Conservation (phyloP, 2,113 vertebrate species). For the Rhizomys pruinosus region DNA sequence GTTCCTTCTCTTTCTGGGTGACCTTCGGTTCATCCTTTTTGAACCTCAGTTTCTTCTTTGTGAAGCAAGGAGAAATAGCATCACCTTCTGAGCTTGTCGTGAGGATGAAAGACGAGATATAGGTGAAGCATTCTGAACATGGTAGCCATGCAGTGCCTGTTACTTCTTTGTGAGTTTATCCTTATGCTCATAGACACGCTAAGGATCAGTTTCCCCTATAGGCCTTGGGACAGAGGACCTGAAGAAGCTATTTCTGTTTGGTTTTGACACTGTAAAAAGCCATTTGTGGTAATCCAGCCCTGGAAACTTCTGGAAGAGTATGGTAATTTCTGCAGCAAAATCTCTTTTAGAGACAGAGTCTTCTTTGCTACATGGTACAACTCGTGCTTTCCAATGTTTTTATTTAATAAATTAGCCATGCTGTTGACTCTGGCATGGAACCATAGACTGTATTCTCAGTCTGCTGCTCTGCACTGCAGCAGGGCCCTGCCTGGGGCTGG, state of each 20-base stretch:
- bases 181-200: too few relatives aligned
- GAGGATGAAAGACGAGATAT: background rate
- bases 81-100: background rate
- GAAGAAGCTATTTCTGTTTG: background rate
- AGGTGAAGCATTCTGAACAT: rapidly evolving
- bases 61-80: background rate
- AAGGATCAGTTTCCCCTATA: background rate
- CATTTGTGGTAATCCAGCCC: background rate
- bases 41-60: background rate
- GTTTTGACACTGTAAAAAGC: background rate
- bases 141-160: background rate
- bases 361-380: conserved; percentile 62
- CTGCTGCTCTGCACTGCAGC: background rate
- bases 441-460: background rate
- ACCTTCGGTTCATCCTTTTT: background rate
- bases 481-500: background rate
- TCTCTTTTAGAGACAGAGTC: conserved; percentile 21
- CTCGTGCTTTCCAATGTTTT: conserved; percentile 34
- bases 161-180: background rate
- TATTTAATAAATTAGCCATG: conserved; percentile 8
- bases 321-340: conserved; percentile 82
- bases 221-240: background rate
- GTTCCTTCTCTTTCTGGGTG: background rate
- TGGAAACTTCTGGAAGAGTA: background rate
- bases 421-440: conserved; percentile 44